Evolutionary conservation across 1,140 invertebrate genomes (phyloP).

Genomic region (Scylla paramamosain): DNA sequence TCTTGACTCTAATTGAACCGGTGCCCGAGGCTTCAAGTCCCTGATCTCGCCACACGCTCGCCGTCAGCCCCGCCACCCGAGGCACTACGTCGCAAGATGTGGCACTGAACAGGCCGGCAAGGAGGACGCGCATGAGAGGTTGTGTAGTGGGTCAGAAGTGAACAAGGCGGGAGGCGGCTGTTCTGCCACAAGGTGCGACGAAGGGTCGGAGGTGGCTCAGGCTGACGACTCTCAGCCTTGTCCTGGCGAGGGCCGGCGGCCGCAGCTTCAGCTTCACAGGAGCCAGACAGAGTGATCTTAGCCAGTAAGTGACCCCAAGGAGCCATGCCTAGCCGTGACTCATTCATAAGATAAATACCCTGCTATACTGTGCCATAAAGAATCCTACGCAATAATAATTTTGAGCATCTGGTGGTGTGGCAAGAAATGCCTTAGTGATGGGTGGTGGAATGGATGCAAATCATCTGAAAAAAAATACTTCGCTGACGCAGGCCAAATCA

Average conservation of each 20-base stretch:
- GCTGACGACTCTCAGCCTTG: conserved; percentile 40
- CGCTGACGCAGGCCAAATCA: background rate
- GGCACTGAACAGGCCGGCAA: conserved; percentile 8
- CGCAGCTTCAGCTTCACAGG: background rate
- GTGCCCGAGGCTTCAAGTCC: conserved; percentile 52
- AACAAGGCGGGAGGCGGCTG: background rate
- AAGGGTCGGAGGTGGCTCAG: conserved; percentile 16
- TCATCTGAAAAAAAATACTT: background rate
- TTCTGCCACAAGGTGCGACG: conserved; percentile 45
- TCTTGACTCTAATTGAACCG: conserved; percentile 64
- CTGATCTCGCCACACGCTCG: conserved; percentile 53
- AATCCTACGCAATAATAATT: background rate
- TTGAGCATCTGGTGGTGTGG: background rate
- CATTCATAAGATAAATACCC: background rate
- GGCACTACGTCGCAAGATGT: conserved; percentile 60
- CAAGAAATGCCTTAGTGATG: background rate
- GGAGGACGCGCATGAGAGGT: background rate
- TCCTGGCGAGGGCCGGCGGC: background rate
- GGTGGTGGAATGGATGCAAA: background rate
- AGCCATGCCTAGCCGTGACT: background rate
- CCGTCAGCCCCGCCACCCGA: conserved; percentile 56
- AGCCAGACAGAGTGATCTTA: background rate
- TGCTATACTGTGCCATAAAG: background rate
- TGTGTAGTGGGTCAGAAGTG: background rate
- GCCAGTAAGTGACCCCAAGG: background rate